A percentile compares a stretch with the other conserved stretches of the same genome.
phyloP scores from a whole-genome alignment of 2,797 vertebrate genomes.

The Vespertilio murinus region DNA sequence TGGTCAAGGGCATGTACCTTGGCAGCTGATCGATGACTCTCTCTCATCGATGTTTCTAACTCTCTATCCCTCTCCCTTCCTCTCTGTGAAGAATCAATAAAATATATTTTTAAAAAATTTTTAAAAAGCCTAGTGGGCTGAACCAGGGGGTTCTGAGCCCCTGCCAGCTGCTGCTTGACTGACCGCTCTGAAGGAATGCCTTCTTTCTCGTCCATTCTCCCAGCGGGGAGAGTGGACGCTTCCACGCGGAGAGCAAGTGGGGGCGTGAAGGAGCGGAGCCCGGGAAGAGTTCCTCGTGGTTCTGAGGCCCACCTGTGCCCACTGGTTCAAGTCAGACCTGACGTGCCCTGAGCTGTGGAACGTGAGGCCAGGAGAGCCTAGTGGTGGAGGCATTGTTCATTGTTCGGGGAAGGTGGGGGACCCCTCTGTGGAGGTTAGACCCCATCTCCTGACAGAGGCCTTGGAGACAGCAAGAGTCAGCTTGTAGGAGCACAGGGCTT shows the following conservation, averaged over 20 bases:
- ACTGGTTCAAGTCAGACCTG: not conserved
- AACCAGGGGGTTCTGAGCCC: no score
- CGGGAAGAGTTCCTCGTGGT: not conserved
- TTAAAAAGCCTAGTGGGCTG: not conserved
- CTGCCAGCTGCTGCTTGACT: not conserved
- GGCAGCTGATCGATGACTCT: no score
- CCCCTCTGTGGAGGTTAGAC: not conserved
- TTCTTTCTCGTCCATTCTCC: not conserved
- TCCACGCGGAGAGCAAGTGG: fast-evolving
- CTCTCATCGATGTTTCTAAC: no score
- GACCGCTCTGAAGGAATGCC: fast-evolving
- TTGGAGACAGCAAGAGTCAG: not conserved
- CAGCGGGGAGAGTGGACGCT: not conserved
- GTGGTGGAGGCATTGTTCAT: not conserved
- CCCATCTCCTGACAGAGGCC: not conserved
- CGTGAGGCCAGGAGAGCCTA: not conserved
- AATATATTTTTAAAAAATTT: no score
- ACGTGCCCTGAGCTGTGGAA: fast-evolving
- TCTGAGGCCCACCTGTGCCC: not conserved
- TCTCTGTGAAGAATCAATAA: no score
- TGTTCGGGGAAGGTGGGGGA: not conserved
- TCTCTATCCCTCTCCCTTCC: no score
- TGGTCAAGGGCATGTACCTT: no score
- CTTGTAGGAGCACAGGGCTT: not conserved
- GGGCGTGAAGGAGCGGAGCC: not conserved